Conservation (phyloP, 1,140 invertebrate species). For the Luehdorfia chinensis region DNA sequence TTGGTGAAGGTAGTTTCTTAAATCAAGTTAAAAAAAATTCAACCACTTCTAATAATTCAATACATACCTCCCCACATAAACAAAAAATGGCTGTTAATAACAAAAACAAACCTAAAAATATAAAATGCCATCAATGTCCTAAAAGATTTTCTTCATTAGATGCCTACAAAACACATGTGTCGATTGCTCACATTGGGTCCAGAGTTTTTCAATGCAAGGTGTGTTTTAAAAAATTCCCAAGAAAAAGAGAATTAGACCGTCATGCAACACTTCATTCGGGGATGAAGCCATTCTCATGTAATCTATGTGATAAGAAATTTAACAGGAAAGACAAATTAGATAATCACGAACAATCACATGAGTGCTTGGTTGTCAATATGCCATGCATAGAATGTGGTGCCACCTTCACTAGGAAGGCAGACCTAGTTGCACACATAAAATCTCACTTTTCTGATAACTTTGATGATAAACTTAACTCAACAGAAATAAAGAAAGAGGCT, state of each 20-base stretch:
- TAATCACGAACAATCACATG: constrained; percentile 80
- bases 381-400: constrained; percentile 78
- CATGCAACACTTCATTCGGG: constrained; percentile 80
- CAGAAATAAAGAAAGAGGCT: constrained; percentile 61
- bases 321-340: constrained; percentile 82
- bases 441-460: constrained; percentile 74
- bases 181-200: constrained; percentile 64
- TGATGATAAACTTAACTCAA: constrained; percentile 56
- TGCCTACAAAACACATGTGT: constrained; percentile 71
- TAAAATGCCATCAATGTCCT: constrained; percentile 75
- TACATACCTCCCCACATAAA: constrained; percentile 47
- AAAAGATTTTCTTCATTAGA: constrained; percentile 74
- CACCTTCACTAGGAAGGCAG: constrained; percentile 76
- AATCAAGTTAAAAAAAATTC: constrained; percentile 57
- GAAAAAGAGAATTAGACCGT: constrained; percentile 81
- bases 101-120: constrained; percentile 65
- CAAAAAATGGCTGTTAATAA: constrained; percentile 36
- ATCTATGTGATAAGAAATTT: constrained; percentile 80
- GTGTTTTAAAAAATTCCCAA: constrained; percentile 80
- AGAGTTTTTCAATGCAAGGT: constrained; percentile 77
- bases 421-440: constrained; percentile 78
- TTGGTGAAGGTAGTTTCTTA: constrained; percentile 72
- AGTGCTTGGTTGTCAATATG: constrained; percentile 74
- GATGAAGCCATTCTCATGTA: constrained; percentile 80
- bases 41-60: constrained; percentile 39